These are phyloP conservation scores for Quadroppia sp. DNA, from an alignment of 2,888 invertebrate species.

Conservation along the genomic window DNA sequence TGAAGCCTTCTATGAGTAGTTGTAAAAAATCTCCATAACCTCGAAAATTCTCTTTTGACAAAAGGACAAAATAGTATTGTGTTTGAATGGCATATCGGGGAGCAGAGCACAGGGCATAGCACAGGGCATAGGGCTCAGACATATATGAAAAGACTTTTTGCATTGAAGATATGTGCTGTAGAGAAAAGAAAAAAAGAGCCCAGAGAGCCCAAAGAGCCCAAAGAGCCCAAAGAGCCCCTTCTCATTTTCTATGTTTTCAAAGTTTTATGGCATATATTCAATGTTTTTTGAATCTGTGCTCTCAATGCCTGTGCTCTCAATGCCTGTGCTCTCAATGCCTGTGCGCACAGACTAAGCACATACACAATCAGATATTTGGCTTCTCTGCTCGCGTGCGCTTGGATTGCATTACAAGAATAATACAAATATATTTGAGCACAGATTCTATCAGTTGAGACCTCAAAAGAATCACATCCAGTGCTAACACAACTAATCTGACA, in stretches of 20 bases:
- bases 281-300: too few species aligned
- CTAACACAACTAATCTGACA: conserved; percentile 23
- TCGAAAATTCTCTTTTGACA: conserved; percentile 32
- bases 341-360: neutral
- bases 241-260: conserved; percentile 27
- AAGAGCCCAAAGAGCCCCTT: conserved; percentile 13
- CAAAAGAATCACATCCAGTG: neutral
- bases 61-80: conserved; percentile 35
- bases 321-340: too few species aligned
- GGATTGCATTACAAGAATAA: conserved; percentile 30
- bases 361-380: conserved; percentile 12
- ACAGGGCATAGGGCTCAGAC: too few species aligned
- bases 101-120: conserved; percentile 19
- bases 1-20: neutral
- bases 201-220: neutral
- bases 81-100: conserved; percentile 30
- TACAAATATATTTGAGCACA: neutral
- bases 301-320: neutral
- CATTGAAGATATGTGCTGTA: conserved; percentile 22
- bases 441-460: conserved; percentile 28
- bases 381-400: conserved; percentile 21
- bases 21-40: conserved; percentile 29
- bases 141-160: conserved; percentile 1
- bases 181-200: neutral
- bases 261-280: conserved; percentile 1